phyloP scores from a whole-genome alignment of 2,113 vertebrate genomes.

The Clupea harengus region DNA sequence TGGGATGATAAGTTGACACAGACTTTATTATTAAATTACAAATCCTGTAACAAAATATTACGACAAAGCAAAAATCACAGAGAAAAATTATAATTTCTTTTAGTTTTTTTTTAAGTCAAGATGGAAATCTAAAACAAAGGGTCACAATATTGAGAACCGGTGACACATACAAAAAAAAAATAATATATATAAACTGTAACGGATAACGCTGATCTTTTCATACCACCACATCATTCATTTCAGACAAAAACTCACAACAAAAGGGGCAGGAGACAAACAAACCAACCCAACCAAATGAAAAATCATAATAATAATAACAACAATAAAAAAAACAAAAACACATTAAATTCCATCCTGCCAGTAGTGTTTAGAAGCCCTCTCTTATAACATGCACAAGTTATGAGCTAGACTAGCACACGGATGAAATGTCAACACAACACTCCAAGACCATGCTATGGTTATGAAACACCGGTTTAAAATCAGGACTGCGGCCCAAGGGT shows the following conservation, averaged over 20 bases:
- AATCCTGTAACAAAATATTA: conserved; percentile 60
- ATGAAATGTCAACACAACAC: conserved; percentile 34
- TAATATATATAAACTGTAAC: conserved; percentile 21
- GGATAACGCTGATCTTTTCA: conserved; percentile 29
- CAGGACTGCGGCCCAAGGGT: conserved; percentile 19
- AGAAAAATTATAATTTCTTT: conserved; percentile 40
- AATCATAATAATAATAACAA: conserved; percentile 27
- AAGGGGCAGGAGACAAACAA: conserved; percentile 41
- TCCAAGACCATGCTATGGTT: conserved; percentile 45
- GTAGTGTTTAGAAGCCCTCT: conserved; percentile 58
- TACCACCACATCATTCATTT: conserved; percentile 41
- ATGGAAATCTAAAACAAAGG: conserved; percentile 51
- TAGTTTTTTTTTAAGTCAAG: conserved; percentile 53
- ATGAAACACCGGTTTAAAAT: conserved; percentile 54
- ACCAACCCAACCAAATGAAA: conserved; percentile 14
- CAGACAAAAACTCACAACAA: conserved; percentile 49
- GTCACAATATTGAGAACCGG: conserved; percentile 44
- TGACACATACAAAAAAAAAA: conserved; percentile 48
- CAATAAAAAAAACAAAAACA: conserved; percentile 38
- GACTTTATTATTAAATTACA: conserved; percentile 70
- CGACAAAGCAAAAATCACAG: conserved; percentile 60
- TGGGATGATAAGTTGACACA: conserved; percentile 61
- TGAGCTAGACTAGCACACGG: conserved; percentile 42
- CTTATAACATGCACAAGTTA: conserved; percentile 62
- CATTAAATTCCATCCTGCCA: conserved; percentile 43